Conservation (phyloP, 2,888 invertebrate genomes). For the Apodemia mormo region DNA sequence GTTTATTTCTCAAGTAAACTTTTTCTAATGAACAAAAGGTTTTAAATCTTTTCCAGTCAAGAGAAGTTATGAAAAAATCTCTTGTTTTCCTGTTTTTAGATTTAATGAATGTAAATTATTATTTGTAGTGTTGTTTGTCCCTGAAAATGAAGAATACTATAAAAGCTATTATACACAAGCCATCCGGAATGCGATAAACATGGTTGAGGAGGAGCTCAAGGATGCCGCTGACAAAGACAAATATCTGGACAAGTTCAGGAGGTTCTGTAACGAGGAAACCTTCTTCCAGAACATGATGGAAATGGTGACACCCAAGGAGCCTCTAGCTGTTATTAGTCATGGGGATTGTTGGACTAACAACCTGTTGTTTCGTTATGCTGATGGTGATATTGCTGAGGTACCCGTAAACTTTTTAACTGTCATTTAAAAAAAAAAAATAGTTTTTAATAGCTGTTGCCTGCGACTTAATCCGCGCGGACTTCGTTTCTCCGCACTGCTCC, state of each 20-base stretch:
- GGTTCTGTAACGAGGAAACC: constrained; percentile 83
- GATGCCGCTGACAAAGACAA: constrained; percentile 65
- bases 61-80: too few species aligned
- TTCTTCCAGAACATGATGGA: constrained; percentile 87
- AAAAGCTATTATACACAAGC: constrained; percentile 85
- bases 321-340: constrained; percentile 86
- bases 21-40: too few species aligned
- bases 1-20: too few species aligned
- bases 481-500: too few species aligned
- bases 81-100: neutral
- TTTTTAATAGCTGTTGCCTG: too few species aligned
- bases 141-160: constrained; percentile 86
- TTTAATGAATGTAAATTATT: neutral
- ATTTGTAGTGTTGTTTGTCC: constrained; percentile 80
- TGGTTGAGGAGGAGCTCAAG: constrained; percentile 79
- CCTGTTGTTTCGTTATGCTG: constrained; percentile 83
- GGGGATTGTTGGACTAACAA: constrained; percentile 91
- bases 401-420: too few species aligned
- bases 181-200: constrained; percentile 83
- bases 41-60: too few species aligned
- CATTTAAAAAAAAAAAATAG: too few species aligned
- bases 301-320: constrained; percentile 82
- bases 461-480: too few species aligned
- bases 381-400: constrained; percentile 59
- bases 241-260: constrained; percentile 81